Evolutionary conservation across 2,888 invertebrate genomes (phyloP).

Genomic region (Tinea trinotella): DNA sequence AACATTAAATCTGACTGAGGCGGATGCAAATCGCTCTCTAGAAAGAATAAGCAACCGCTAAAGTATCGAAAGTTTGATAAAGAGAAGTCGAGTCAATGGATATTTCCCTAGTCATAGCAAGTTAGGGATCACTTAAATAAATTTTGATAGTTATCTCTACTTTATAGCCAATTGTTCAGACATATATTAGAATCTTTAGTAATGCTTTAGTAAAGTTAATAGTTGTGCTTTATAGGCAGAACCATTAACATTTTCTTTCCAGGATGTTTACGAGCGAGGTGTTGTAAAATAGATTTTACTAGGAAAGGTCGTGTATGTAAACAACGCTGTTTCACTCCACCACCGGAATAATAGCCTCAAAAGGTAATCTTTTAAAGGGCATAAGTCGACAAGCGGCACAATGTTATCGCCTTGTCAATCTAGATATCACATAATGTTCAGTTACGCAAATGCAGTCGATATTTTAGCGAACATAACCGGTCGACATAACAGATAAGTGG

Average conservation of each 20-base stretch:
- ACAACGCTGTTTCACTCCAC: background rate
- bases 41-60: conserved; percentile 34
- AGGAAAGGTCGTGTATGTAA: conserved; percentile 6
- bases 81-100: too few species aligned
- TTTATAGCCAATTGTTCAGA: background rate
- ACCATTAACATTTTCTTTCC: background rate
- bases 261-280: background rate
- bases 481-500: conserved; percentile 49
- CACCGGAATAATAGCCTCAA: conserved; percentile 14
- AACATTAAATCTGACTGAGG: conserved; percentile 36
- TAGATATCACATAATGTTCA: conserved; percentile 45
- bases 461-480: conserved; percentile 51
- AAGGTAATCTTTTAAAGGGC: conserved; percentile 20
- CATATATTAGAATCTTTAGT: background rate
- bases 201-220: background rate
- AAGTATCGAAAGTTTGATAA: conserved; percentile 40
- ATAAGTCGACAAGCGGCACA: conserved; percentile 29
- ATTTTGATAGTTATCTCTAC: too few species aligned
- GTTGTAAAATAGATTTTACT: conserved; percentile 10
- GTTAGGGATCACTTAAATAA: too few species aligned
- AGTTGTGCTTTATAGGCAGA: background rate
- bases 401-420: conserved; percentile 52
- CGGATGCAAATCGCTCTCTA: conserved; percentile 41
- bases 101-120: too few species aligned
- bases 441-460: conserved; percentile 49